Conservation (phyloP, 2,888 invertebrate genomes). For the Lysandra coridon region DNA sequence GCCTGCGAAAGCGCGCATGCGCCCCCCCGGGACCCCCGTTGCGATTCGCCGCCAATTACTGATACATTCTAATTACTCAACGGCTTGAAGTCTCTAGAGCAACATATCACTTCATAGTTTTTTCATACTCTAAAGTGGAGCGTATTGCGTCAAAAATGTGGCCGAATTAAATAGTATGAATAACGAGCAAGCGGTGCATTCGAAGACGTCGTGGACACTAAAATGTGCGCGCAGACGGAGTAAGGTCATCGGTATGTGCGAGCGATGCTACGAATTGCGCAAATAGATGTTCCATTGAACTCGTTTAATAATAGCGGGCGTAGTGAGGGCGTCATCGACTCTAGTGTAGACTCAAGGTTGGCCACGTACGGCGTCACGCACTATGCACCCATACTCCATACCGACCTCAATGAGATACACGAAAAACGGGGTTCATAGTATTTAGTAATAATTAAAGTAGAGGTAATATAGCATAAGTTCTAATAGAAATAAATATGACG, state of each 20-base stretch:
- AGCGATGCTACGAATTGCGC: slow-evolving; percentile 75
- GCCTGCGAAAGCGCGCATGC: slow-evolving; percentile 70
- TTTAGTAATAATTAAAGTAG: neutral
- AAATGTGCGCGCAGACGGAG: slow-evolving; percentile 52
- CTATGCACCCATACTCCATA: slow-evolving; percentile 47
- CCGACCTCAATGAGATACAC: slow-evolving; percentile 51
- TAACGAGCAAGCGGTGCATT: neutral
- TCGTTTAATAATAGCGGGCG: slow-evolving; percentile 78
- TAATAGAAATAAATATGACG: neutral
- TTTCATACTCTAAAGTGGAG: neutral
- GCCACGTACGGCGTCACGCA: slow-evolving; percentile 51
- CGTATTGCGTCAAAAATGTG: neutral
- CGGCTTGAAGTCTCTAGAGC: slow-evolving; percentile 7
- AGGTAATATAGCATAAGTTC: neutral
- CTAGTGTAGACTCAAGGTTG: slow-evolving; percentile 64
- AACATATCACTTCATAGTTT: neutral
- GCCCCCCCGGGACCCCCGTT: slow-evolving; percentile 61
- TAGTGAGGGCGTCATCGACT: slow-evolving; percentile 68
- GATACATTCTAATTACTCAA: slow-evolving; percentile 34
- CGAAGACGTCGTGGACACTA: slow-evolving; percentile 29
- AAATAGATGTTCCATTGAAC: slow-evolving; percentile 81
- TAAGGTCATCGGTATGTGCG: slow-evolving; percentile 73
- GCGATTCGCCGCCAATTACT: slow-evolving; percentile 32
- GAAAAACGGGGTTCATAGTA: slow-evolving; percentile 14
- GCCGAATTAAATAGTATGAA: neutral